Base-by-base conservation (phyloP, 1,140 invertebrate species). In the Temnothorax nylanderi region DNA sequence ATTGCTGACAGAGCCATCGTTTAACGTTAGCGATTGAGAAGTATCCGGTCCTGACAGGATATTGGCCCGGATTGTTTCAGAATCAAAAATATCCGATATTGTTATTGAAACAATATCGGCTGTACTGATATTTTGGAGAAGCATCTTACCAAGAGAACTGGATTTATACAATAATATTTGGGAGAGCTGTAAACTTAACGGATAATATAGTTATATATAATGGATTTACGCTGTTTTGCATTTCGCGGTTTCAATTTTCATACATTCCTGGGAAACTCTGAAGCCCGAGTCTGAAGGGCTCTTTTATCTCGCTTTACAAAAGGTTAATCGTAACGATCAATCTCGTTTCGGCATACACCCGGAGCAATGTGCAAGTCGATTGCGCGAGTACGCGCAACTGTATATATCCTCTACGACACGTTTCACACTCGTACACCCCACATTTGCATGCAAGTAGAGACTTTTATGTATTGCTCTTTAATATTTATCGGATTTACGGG, bases 401-500 rank as follows among this genome's bases (percentile, higher is more conserved):
- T 64, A 67, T 86, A 78, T 47, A 26, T 26, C 26, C 26, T 47
- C 32, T 51, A 78, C 32, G 47, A 85, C 58, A 64, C 62, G 41
- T 78, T 81, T 65, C 41, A 37, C 26, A 67, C 60, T 32, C 74
- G 47, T 65, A 34, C 49, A 18, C 44, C 37, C 44, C 69, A 41
- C 75, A 67, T 67, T 65, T 81, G 62, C 84, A 81, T 81, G 37
- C 51, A 26, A 77, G 49, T 44, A 16, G 74, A 77, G 18, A 82
- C 37, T 80, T 86, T 81, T 86, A 86, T 58, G 49, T 69, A 80
- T 86, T 49, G 62, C 60, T 16, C 34, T 86, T 74, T 60, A 84
- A 49, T 84, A 84, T 84, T 84, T 84, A 84, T 84, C 80, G 54
- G 44, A 75, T 84, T 84, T 84, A 75, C 41, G 44, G 54, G 11